Evolutionary conservation across 2,797 vertebrate genomes (phyloP).

Genomic region (Oryzias dopingdopingensis): DNA sequence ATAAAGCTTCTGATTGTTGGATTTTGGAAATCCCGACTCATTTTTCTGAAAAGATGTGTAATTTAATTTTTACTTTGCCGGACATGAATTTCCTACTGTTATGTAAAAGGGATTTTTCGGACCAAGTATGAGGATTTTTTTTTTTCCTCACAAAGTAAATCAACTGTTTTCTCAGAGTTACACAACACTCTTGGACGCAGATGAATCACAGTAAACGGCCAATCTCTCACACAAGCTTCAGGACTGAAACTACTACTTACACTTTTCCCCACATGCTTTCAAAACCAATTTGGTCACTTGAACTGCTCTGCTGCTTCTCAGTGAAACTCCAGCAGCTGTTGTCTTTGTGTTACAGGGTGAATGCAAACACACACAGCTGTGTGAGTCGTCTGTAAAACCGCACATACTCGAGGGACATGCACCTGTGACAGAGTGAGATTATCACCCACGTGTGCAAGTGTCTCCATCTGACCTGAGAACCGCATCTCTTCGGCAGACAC

Average conservation of each 20-base stretch:
- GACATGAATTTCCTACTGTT: too few relatives aligned
- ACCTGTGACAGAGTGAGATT: slow-evolving; percentile 71
- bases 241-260: neutral
- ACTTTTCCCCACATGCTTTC: slow-evolving; percentile 10
- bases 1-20: too few relatives aligned
- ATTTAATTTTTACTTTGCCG: too few relatives aligned
- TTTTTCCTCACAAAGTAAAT: neutral
- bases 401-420: slow-evolving; percentile 70
- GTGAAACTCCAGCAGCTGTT: slow-evolving; percentile 55
- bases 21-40: too few relatives aligned
- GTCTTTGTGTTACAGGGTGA: slow-evolving; percentile 38
- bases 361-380: slow-evolving; percentile 68
- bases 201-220: neutral
- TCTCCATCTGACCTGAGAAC: slow-evolving; percentile 63
- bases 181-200: slow-evolving; percentile 1
- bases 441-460: slow-evolving; percentile 24
- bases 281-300: slow-evolving; percentile 49
- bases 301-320: slow-evolving; percentile 11
- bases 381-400: slow-evolving; percentile 68
- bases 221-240: neutral
- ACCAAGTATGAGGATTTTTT: too few relatives aligned
- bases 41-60: too few relatives aligned
- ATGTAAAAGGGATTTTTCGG: too few relatives aligned
- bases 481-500: slow-evolving; percentile 60
- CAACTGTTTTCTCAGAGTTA: slow-evolving; percentile 1